Evolutionary conservation across 2,888 invertebrate genomes (phyloP).

Genomic region (Drosophila lutescens): DNA sequence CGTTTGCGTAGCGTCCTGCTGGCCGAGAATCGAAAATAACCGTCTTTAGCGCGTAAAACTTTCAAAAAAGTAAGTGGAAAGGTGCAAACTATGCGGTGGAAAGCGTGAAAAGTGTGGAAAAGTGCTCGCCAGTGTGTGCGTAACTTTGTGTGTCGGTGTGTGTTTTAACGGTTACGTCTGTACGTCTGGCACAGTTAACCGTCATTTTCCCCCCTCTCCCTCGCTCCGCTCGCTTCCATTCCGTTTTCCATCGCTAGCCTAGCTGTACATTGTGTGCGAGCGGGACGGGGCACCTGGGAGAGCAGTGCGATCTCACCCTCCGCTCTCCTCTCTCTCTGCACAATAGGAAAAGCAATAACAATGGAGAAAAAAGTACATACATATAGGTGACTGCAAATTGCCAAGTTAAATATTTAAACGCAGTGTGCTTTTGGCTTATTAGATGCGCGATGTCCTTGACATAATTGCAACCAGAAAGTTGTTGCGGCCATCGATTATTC

Average conservation of each 20-base stretch:
- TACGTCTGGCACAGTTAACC: slow-evolving; percentile 24
- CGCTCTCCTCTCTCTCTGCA: slow-evolving; percentile 34
- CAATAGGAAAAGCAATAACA: slow-evolving; percentile 60
- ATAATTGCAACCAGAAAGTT: slow-evolving; percentile 18
- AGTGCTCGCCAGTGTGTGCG: slow-evolving; percentile 11
- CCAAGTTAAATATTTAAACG: slow-evolving; percentile 61
- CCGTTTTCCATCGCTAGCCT: slow-evolving; percentile 25
- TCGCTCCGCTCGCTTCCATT: not conserved
- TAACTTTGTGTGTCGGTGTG: slow-evolving; percentile 4
- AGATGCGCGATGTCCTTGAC: slow-evolving; percentile 43
- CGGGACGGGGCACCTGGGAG: not conserved
- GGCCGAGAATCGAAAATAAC: slow-evolving; percentile 19
- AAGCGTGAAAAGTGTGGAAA: not conserved
- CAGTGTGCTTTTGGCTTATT: slow-evolving; percentile 24
- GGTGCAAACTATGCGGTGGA: not conserved
- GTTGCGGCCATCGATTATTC: slow-evolving; percentile 35
- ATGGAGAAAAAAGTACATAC: slow-evolving; percentile 24
- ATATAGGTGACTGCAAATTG: slow-evolving; percentile 58
- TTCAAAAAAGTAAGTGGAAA: slow-evolving; percentile 5
- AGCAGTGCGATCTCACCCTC: slow-evolving; percentile 19
- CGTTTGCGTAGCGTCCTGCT: slow-evolving; percentile 2
- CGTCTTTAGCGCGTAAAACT: slow-evolving; percentile 23
- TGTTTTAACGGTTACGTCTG: slow-evolving; percentile 30
- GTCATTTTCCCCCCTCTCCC: slow-evolving; percentile 11
- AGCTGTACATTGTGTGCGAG: slow-evolving; percentile 40